These are phyloP conservation scores for Callionymus lyra DNA, from an alignment of 2,113 vertebrate species.

Conservation along the genomic window DNA sequence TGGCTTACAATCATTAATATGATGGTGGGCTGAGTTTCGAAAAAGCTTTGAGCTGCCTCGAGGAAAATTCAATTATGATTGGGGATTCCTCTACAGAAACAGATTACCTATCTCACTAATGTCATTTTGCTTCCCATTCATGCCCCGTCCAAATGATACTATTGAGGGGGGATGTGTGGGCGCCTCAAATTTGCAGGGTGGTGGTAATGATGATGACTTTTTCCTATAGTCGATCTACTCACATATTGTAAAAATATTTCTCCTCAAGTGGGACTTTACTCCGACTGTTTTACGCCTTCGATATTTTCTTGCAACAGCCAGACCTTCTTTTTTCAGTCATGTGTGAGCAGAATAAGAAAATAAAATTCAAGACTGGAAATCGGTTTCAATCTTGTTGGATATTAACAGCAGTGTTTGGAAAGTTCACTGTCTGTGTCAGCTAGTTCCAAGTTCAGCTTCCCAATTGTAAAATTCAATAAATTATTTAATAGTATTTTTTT, in stretches of 20 bases:
- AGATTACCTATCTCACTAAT: conserved; percentile 58
- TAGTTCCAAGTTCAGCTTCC: too few relatives aligned
- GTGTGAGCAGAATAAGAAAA: too few relatives aligned
- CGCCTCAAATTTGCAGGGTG: conserved; percentile 35
- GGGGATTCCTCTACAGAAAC: conserved; percentile 53
- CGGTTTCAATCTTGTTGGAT: too few relatives aligned
- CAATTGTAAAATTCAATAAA: too few relatives aligned
- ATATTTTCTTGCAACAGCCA: not conserved
- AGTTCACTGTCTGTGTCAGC: too few relatives aligned
- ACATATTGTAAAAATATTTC: conserved; percentile 45
- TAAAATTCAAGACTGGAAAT: too few relatives aligned
- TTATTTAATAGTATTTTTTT: too few relatives aligned
- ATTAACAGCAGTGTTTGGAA: too few relatives aligned
- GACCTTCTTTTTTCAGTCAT: too few relatives aligned
- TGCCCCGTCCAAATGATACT: conserved; percentile 43
- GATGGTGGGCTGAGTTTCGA: conserved; percentile 32
- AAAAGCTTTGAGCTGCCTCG: conserved; percentile 47
- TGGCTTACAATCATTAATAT: conserved; percentile 43
- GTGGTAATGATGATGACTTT: conserved; percentile 47
- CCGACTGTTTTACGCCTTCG: conserved; percentile 29
- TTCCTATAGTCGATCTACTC: conserved; percentile 48
- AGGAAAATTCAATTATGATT: conserved; percentile 62
- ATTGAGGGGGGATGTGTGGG: conserved; percentile 42
- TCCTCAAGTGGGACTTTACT: conserved; percentile 34
- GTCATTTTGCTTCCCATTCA: conserved; percentile 58